A percentile compares a stretch with the other conserved stretches of the same genome.
These are phyloP conservation scores for Papilio polyxenes DNA, from an alignment of 1,140 invertebrate genomes.

Conservation along the genomic window DNA sequence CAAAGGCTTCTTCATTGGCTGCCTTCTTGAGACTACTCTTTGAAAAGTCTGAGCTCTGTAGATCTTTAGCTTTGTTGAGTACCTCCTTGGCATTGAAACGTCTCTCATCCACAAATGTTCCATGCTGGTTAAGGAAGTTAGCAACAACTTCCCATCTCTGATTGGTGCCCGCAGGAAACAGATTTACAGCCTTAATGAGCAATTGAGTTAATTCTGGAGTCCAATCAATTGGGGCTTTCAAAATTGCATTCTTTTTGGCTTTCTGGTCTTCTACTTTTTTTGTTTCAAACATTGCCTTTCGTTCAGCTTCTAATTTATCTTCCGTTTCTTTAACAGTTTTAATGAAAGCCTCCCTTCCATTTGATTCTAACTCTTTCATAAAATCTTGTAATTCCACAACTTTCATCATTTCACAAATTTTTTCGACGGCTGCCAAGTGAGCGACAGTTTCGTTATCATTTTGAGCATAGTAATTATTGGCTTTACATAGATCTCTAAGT, in stretches of 20 bases:
- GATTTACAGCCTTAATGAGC: conserved; percentile 96
- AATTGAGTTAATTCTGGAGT: conserved; percentile 90
- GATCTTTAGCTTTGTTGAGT: conserved; percentile 96
- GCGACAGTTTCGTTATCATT: conserved; percentile 88
- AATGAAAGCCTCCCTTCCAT: conserved; percentile 85
- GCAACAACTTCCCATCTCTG: conserved; percentile 98
- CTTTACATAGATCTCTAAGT: conserved; percentile 91
- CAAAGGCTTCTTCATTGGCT: conserved; percentile 95
- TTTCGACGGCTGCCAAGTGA: conserved; percentile 94
- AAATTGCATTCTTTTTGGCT: conserved; percentile 65
- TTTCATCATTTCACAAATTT: conserved; percentile 91
- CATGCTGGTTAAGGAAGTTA: conserved; percentile 97
- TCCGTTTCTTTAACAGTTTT: conserved; percentile 86
- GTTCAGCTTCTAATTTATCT: conserved; percentile 88
- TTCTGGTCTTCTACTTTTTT: conserved; percentile 77
- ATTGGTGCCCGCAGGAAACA: conserved; percentile 97
- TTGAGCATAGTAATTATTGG: conserved; percentile 91
- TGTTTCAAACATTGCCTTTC: conserved; percentile 82
- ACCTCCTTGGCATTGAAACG: conserved; percentile 92
- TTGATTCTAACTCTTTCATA: conserved; percentile 85
- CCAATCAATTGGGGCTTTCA: conserved; percentile 85
- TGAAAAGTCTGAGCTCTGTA: conserved; percentile 94
- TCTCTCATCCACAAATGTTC: conserved; percentile 78
- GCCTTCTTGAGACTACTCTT: conserved; percentile 91
- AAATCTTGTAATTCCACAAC: conserved; percentile 88